Evolutionary conservation across 2,113 vertebrate genomes (phyloP), one percentile per base, ranked within the genome.

Genomic region (Hypanus sabinus): DNA sequence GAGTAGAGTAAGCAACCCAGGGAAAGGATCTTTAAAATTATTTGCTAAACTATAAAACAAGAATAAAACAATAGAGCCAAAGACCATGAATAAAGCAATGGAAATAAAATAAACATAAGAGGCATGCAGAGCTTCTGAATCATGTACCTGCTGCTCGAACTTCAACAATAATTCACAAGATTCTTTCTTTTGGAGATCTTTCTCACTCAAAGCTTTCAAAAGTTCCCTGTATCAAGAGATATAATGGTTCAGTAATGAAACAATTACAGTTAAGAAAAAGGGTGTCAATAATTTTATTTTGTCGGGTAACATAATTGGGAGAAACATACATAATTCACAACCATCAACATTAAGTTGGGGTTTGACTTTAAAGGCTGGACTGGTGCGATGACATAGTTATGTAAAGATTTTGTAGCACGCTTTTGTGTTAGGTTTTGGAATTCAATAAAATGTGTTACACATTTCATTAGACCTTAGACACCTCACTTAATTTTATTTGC

Each of bases 71-170:
- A 14, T 62, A n/a, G 27, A 30, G 16, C 16, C 60, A 12, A 30
- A 27, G 24, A 57, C 22, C 46, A 7, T 27, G 7, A 46, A 55
- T 5, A 83, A 83, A 83, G 10, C 22, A 12, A 27, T 16, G 4
- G 16, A 24, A 30, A 1, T 11, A 6, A n/a, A n/a, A 16, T 71
- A 62, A 9, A 79, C 0, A 73, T 22, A 94, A 62, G 46, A 57
- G 6, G 55, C 81, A 10, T 24, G 30, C 46, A 60, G 46, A 46
- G 46, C 46, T 87, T 87, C 81, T 10, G 93, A 2, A 33, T 38
- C 0, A 83, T 95, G 83, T 95, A 99, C 99, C 98, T 98, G 98
- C 76, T 97, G 97, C 75, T 98, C 97, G 94, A 95, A 97, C 90
- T 94, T 96, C 93, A 95, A 73, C 0, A 95, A 94, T 57, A 97